Evolutionary conservation across 2,888 invertebrate species (phyloP).

Genomic region (Meandrusa payeni): DNA sequence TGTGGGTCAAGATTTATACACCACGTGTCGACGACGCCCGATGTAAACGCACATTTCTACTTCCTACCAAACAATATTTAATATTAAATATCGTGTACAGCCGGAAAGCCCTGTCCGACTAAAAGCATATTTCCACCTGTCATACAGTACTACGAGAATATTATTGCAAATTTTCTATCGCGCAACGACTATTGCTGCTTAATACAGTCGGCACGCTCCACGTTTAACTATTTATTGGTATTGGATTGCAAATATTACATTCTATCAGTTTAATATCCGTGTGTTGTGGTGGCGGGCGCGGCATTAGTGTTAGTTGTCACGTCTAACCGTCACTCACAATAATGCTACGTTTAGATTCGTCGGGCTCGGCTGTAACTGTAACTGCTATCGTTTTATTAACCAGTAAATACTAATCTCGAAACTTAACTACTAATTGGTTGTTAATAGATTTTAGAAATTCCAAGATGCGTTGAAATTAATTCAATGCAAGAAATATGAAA

Average conservation of each 20-base stretch:
- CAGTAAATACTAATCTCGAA: no score
- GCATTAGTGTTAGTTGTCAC: slow-evolving; percentile 19
- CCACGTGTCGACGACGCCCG: slow-evolving; percentile 10
- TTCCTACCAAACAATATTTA: slow-evolving; percentile 18
- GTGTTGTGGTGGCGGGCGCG: neutral
- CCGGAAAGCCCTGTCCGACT: slow-evolving; percentile 22
- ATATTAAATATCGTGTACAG: slow-evolving; percentile 21
- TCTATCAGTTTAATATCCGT: neutral
- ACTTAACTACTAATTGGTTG: no score
- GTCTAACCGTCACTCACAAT: slow-evolving; percentile 11
- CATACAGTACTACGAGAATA: slow-evolving; percentile 5
- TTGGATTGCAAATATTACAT: slow-evolving; percentile 1
- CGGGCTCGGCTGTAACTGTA: neutral
- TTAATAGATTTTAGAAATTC: no score
- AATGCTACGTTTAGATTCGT: slow-evolving; percentile 6
- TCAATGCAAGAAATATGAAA: no score
- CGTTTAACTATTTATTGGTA: neutral
- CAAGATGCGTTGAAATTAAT: no score
- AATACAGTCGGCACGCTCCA: neutral
- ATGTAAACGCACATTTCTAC: slow-evolving; percentile 7
- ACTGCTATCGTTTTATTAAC: slow-evolving; percentile 1
- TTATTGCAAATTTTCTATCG: slow-evolving; percentile 16
- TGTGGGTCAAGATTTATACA: slow-evolving; percentile 19
- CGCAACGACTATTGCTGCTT: slow-evolving; percentile 12
- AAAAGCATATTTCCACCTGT: slow-evolving; percentile 25